These are phyloP conservation scores for Gavia stellata DNA, from an alignment of 2,113 vertebrate genomes.

Conservation along the genomic window DNA sequence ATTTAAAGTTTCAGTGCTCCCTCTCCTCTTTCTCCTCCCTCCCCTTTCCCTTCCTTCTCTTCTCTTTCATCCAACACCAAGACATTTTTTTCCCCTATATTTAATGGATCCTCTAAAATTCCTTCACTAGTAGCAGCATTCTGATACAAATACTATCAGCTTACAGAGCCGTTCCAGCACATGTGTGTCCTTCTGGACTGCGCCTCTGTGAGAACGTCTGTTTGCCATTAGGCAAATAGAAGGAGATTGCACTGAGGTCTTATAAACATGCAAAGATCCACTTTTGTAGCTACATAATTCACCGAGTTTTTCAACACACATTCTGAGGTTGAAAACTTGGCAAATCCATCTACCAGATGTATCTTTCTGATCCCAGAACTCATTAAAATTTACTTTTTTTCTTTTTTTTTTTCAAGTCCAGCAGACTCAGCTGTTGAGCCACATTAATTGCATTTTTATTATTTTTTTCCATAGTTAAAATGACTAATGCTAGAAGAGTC, in stretches of 20 bases:
- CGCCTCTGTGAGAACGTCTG: not conserved
- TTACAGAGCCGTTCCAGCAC: not conserved
- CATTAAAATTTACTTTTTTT: constrained; percentile 54
- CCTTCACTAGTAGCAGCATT: not conserved
- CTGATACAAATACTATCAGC: not conserved
- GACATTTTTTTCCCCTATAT: not conserved
- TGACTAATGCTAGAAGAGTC: constrained; percentile 20
- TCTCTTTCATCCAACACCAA: not conserved
- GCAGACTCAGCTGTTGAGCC: constrained; percentile 51
- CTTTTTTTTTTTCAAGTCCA: not conserved
- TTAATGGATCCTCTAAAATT: not conserved
- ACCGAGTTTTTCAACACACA: constrained; percentile 57
- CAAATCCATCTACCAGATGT: constrained; percentile 54
- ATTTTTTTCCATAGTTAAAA: constrained; percentile 57
- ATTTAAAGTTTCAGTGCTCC: not conserved
- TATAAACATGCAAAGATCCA: constrained; percentile 57
- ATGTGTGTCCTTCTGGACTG: not conserved
- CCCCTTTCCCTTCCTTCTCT: not conserved
- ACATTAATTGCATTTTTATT: constrained; percentile 56
- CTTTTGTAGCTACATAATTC: constrained; percentile 57
- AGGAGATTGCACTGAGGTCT: constrained; percentile 50
- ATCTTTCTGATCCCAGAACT: constrained; percentile 62
- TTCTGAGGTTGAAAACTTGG: constrained; percentile 61
- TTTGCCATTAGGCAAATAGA: constrained; percentile 54
- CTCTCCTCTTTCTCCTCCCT: not conserved